A percentile compares a stretch with the other conserved stretches of the same genome.
Evolutionary conservation across 2,888 invertebrate species (phyloP).

Genomic region (Ceramica pisi): DNA sequence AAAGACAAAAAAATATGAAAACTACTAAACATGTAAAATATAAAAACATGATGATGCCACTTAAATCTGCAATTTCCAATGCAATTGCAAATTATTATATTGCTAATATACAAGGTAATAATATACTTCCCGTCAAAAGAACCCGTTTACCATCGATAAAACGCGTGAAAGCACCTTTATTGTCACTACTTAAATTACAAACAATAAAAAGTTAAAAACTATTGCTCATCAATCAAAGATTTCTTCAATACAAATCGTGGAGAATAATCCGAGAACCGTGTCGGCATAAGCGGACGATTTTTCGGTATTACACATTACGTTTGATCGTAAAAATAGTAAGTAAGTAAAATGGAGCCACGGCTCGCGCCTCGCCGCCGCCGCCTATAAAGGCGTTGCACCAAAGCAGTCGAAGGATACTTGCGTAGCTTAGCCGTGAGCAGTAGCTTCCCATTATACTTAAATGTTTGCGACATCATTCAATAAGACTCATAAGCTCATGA

Average conservation of each 20-base stretch:
- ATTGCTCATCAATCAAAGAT: conserved; percentile 57
- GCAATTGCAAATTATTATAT: conserved; percentile 1
- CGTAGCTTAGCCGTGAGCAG: neutral
- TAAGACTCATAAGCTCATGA: neutral
- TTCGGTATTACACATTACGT: conserved; percentile 75
- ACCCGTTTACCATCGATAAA: conserved; percentile 21
- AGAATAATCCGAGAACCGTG: conserved; percentile 59
- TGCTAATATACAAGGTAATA: neutral
- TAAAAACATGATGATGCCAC: neutral
- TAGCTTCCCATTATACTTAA: neutral
- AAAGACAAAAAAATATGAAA: neutral
- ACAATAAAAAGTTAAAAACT: conserved; percentile 31
- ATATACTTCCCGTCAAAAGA: neutral
- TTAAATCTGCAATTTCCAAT: neutral
- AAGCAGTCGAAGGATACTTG: neutral
- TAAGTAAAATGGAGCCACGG: conserved; percentile 51
- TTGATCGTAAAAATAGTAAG: conserved; percentile 76
- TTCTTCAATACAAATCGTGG: conserved; percentile 48
- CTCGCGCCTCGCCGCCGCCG: conserved; percentile 18
- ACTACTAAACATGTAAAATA: neutral
- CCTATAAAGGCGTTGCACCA: neutral
- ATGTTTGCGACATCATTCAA: neutral
- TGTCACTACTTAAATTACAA: conserved; percentile 11
- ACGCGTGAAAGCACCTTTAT: conserved; percentile 33
- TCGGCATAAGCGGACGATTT: conserved; percentile 71